Percentiles rank a stretch among this genome's conserved stretches.
Evolutionary conservation across 1,140 invertebrate species (phyloP).

Genomic region (Tribolium castaneum): DNA sequence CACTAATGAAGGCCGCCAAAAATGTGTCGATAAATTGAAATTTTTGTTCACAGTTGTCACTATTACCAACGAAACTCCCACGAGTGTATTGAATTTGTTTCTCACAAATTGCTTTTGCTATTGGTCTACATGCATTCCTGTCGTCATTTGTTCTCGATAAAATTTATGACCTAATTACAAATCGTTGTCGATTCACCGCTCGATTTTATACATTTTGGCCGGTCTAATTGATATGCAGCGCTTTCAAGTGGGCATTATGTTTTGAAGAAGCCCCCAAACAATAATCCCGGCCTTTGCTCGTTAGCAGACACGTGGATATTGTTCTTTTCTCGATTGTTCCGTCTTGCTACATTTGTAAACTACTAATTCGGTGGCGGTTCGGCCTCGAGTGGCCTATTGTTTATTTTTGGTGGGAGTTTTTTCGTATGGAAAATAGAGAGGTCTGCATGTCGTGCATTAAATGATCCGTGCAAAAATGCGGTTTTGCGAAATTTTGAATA

Average conservation of each 20-base stretch:
- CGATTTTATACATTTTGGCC: not conserved
- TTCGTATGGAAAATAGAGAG: not conserved
- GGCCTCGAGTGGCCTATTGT: not conserved
- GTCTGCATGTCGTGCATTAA: not conserved
- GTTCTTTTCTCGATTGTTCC: conserved; percentile 38
- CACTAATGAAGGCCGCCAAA: not conserved
- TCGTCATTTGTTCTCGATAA: conserved; percentile 61
- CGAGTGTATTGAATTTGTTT: conserved; percentile 57
- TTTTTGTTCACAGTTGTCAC: not conserved
- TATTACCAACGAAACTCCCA: not conserved
- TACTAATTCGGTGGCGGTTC: conserved; percentile 6
- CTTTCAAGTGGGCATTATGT: conserved; percentile 40
- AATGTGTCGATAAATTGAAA: not conserved
- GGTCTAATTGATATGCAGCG: conserved; percentile 19
- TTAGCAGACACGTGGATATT: conserved; percentile 39
- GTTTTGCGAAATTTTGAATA: not conserved
- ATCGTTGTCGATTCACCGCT: conserved; percentile 46
- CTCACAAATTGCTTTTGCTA: conserved; percentile 62
- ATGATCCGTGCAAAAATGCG: not conserved
- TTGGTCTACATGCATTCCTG: conserved; percentile 62
- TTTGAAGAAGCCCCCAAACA: conserved; percentile 39
- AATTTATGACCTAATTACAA: conserved; percentile 63
- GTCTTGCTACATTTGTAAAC: conserved; percentile 36
- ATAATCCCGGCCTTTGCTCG: conserved; percentile 19
- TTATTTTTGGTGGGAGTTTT: not conserved